phyloP scores from a whole-genome alignment of 2,113 vertebrate species.

The Cheirogaleus medius region DNA sequence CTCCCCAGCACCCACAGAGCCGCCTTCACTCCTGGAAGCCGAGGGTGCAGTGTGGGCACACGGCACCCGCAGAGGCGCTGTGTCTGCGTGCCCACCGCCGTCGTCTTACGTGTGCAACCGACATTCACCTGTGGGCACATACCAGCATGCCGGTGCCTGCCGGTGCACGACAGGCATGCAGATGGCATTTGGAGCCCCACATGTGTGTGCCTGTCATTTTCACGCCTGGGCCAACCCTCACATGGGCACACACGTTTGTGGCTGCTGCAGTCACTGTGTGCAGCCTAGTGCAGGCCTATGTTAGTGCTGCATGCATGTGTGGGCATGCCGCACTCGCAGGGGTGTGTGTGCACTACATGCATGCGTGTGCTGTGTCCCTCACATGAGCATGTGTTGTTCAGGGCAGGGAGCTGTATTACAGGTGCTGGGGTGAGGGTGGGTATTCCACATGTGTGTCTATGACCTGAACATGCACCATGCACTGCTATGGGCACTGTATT shows the following conservation, averaged over 20 bases:
- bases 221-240: not conserved
- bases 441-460: not conserved
- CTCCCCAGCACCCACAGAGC: not conserved
- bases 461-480: not conserved
- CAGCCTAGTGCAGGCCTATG: not conserved
- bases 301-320: not conserved
- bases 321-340: not conserved
- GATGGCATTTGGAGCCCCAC: not conserved
- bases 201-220: not conserved
- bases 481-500: not conserved
- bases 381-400: not conserved
- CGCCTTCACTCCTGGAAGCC: not conserved
- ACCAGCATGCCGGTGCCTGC: not conserved
- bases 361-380: not conserved
- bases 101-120: not conserved
- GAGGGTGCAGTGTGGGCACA: rapidly evolving
- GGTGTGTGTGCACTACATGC: not conserved
- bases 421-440: not conserved
- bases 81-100: not conserved
- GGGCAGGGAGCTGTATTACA: not conserved
- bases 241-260: not conserved
- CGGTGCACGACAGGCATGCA: not conserved
- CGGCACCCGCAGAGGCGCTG: not conserved
- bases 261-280: not conserved
- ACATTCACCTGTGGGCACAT: not conserved